phyloP scores from a whole-genome alignment of 1,140 invertebrate genomes.

The Magallana ariakensis region DNA sequence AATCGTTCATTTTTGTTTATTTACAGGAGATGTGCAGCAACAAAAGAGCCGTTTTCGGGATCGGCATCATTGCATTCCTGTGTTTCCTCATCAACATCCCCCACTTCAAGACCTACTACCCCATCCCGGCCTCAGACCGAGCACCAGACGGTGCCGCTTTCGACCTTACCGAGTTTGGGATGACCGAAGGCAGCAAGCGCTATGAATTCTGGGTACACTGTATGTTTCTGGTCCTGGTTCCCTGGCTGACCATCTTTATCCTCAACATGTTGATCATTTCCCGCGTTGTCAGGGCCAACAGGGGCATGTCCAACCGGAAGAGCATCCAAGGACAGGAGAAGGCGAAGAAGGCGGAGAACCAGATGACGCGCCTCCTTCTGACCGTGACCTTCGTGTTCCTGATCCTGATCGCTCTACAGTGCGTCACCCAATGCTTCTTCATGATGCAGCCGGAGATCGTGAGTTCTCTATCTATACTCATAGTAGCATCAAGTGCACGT shows the following conservation, averaged over 20 bases:
- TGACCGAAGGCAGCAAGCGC: constrained; percentile 56
- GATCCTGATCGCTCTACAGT: constrained; percentile 70
- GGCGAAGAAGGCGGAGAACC: constrained; percentile 65
- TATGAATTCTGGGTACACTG: constrained; percentile 76
- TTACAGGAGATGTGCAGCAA: constrained; percentile 69
- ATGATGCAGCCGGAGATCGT: constrained; percentile 66
- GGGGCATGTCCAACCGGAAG: constrained; percentile 62
- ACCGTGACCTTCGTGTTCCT: constrained; percentile 72
- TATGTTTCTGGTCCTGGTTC: constrained; percentile 70
- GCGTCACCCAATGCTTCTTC: constrained; percentile 72
- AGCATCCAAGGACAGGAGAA: constrained; percentile 62
- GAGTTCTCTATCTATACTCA: constrained; percentile 32
- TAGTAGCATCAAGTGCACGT: neutral
- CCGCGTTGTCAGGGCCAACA: constrained; percentile 61
- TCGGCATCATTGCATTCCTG: constrained; percentile 62
- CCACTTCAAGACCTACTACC: constrained; percentile 66
- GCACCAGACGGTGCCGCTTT: constrained; percentile 50
- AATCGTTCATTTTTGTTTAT: neutral
- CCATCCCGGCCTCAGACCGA: constrained; percentile 48
- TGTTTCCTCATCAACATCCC: constrained; percentile 68
- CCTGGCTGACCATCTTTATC: constrained; percentile 67
- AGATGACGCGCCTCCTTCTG: constrained; percentile 69
- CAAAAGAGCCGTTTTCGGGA: constrained; percentile 61
- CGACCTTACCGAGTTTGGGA: constrained; percentile 62
- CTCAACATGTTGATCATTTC: constrained; percentile 66